Conservation (phyloP, 2,113 vertebrate species). For the Oophaga pumilio region DNA sequence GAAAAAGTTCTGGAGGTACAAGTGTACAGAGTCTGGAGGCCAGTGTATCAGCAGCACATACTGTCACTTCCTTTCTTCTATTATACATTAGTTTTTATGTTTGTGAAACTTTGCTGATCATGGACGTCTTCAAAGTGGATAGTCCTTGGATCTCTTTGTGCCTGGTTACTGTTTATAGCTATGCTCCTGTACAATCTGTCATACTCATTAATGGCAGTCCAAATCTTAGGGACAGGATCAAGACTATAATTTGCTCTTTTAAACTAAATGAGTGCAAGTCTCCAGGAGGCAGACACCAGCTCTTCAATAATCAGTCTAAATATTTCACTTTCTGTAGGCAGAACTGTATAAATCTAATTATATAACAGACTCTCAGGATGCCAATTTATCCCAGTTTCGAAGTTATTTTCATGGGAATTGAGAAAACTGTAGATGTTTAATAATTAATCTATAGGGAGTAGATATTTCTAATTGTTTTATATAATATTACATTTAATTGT, state of each 20-base stretch:
- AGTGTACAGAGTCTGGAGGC: neutral
- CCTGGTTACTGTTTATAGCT: slow-evolving; percentile 23
- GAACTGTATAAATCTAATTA: neutral
- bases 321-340: too few relatives aligned
- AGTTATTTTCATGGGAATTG: neutral
- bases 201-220: slow-evolving; percentile 30
- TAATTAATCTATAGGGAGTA: neutral
- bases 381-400: neutral
- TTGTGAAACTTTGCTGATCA: slow-evolving; percentile 14
- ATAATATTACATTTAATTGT: too few relatives aligned
- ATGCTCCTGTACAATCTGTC: slow-evolving; percentile 12
- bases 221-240: slow-evolving; percentile 12
- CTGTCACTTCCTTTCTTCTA: slow-evolving; percentile 13
- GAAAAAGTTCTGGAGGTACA: neutral
- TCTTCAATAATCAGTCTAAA: neutral
- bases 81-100: slow-evolving; percentile 15
- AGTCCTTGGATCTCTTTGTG: slow-evolving; percentile 21
- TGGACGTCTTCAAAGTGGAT: slow-evolving; percentile 17
- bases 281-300: neutral
- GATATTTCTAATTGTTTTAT: neutral
- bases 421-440: neutral
- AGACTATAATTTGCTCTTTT: neutral
- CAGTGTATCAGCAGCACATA: slow-evolving; percentile 21
- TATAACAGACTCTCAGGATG: neutral
- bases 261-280: neutral